Conservation (phyloP, 2,888 invertebrate genomes). For the Diaperis boleti region DNA sequence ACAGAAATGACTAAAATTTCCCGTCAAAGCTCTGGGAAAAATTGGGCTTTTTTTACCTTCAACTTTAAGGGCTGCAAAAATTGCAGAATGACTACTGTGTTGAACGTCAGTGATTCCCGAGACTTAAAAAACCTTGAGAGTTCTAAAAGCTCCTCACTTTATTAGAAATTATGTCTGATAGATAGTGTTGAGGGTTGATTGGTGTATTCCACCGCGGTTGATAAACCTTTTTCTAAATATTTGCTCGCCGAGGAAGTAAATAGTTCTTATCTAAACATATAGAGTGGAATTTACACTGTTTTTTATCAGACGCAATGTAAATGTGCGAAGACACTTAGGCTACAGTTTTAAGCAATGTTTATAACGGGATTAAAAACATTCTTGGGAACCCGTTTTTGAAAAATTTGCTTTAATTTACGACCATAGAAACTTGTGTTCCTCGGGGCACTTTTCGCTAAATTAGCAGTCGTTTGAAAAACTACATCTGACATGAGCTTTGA, state of each 20-base stretch:
- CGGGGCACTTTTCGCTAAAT: constrained; percentile 14
- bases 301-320: constrained; percentile 34
- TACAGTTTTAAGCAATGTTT: constrained; percentile 30
- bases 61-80: no score
- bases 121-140: no score
- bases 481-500: not conserved
- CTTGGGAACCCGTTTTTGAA: constrained; percentile 27
- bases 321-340: constrained; percentile 33
- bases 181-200: constrained; percentile 1
- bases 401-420: constrained; percentile 23
- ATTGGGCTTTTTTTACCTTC: no score
- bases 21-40: no score
- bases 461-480: not conserved
- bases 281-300: constrained; percentile 28
- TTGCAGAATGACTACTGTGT: no score
- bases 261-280: constrained; percentile 28
- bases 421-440: constrained; percentile 12
- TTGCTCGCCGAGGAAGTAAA: constrained; percentile 17
- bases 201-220: constrained; percentile 1
- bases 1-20: no score
- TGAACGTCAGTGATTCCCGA: no score
- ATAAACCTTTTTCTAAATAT: constrained; percentile 17
- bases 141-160: no score
- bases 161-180: no score
- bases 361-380: constrained; percentile 30